Evolutionary conservation across 2,888 invertebrate genomes (phyloP).

Genomic region (Heliconius cydno): DNA sequence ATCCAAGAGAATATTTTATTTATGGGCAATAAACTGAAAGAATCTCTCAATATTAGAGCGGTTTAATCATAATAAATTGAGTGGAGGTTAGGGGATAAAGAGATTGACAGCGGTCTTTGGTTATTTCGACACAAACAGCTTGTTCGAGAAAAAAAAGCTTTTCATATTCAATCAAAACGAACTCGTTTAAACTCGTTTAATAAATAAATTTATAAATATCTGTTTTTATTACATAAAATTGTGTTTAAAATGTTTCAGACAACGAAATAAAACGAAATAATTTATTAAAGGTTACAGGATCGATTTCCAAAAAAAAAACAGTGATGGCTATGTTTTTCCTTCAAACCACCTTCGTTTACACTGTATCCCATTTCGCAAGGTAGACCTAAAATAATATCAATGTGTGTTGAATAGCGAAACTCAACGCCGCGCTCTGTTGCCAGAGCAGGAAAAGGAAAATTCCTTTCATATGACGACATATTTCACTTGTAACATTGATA

Average conservation of each 20-base stretch:
- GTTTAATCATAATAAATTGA: constrained; percentile 73
- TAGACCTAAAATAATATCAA: no score
- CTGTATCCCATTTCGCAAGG: no score
- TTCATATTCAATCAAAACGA: constrained; percentile 20
- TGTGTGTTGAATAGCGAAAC: background rate
- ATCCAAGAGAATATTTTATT: constrained; percentile 30
- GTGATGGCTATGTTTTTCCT: background rate
- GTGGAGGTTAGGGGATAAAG: constrained; percentile 62
- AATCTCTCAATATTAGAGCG: constrained; percentile 46
- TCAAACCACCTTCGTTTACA: background rate
- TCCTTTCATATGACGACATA: no score
- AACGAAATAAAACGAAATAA: no score
- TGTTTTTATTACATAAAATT: background rate
- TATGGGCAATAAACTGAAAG: constrained; percentile 46
- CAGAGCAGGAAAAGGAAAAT: no score
- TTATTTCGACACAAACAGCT: constrained; percentile 60
- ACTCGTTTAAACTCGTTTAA: background rate
- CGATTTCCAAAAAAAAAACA: background rate
- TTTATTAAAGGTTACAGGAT: no score
- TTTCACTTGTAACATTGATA: no score
- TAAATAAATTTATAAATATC: background rate
- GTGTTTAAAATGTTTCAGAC: no score
- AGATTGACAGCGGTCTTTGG: constrained; percentile 74
- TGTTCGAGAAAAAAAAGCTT: constrained; percentile 49
- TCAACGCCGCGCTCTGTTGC: background rate